Evolutionary conservation across 2,888 invertebrate species (phyloP).

Genomic region (Cheiracanthium punctorium): DNA sequence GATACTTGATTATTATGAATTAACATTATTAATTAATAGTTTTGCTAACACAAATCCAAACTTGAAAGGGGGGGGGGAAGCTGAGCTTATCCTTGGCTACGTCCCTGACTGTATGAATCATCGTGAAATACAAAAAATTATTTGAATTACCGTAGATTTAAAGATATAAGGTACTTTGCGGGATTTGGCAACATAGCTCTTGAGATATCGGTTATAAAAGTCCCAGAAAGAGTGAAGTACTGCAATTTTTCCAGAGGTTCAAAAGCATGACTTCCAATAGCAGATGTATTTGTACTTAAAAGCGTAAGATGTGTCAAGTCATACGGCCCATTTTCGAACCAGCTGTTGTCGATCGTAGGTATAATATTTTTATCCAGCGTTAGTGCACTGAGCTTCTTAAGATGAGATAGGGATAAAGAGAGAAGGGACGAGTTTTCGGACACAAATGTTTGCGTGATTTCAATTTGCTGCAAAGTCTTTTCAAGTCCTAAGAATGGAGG

Average conservation of each 20-base stretch:
- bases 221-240: slow-evolving; percentile 30
- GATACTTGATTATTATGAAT: no score
- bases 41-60: no score
- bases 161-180: slow-evolving; percentile 17
- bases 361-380: slow-evolving; percentile 41
- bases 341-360: slow-evolving; percentile 42
- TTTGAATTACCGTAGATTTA: slow-evolving; percentile 57
- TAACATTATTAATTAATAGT: no score
- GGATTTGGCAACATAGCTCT: slow-evolving; percentile 37
- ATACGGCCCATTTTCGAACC: slow-evolving; percentile 64
- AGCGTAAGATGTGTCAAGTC: slow-evolving; percentile 29
- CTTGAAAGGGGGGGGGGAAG: no score
- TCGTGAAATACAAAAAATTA: no score
- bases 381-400: slow-evolving; percentile 36
- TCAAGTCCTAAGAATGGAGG: slow-evolving; percentile 57
- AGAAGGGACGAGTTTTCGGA: slow-evolving; percentile 18
- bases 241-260: slow-evolving; percentile 18
- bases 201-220: slow-evolving; percentile 12
- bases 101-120: no score
- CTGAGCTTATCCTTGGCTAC: no score
- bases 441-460: slow-evolving; percentile 38
- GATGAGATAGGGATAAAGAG: slow-evolving; percentile 38
- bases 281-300: background rate
- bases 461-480: slow-evolving; percentile 23
- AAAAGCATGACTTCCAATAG: slow-evolving; percentile 55